Conservation (phyloP, 2,888 invertebrate genomes). For the Tortricodes alternella region DNA sequence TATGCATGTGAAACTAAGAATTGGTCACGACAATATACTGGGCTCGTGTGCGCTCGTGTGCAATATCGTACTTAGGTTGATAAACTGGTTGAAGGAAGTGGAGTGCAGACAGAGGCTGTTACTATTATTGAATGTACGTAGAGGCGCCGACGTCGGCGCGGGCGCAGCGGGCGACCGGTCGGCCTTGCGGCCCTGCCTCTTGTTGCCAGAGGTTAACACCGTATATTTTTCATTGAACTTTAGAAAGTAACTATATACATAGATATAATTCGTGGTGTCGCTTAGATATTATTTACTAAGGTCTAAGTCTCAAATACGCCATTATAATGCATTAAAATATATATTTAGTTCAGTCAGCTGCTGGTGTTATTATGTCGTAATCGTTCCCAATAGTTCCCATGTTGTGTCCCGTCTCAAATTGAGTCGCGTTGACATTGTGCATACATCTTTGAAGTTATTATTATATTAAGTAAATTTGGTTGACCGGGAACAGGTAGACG, state of each 20-base stretch:
- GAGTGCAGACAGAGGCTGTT: neutral
- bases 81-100: constrained; percentile 19
- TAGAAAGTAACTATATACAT: constrained; percentile 71
- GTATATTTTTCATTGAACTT: constrained; percentile 76
- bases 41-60: constrained; percentile 14
- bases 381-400: too few species aligned
- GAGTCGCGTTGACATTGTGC: too few species aligned
- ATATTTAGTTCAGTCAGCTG: too few species aligned
- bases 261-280: constrained; percentile 47
- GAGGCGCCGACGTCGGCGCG: constrained; percentile 5
- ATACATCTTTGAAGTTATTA: too few species aligned
- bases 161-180: constrained; percentile 50
- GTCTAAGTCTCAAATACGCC: too few species aligned
- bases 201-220: constrained; percentile 79
- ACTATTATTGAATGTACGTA: neutral
- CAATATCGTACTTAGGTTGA: constrained; percentile 1
- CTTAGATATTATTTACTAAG: constrained; percentile 34
- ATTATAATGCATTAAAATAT: too few species aligned
- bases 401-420: too few species aligned
- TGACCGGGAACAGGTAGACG: constrained; percentile 68
- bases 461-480: too few species aligned
- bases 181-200: constrained; percentile 74
- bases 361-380: too few species aligned
- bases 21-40: constrained; percentile 13
- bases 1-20: constrained; percentile 27